phyloP scores from a whole-genome alignment of 2,113 vertebrate genomes.

The Motacilla tschutschensis region DNA sequence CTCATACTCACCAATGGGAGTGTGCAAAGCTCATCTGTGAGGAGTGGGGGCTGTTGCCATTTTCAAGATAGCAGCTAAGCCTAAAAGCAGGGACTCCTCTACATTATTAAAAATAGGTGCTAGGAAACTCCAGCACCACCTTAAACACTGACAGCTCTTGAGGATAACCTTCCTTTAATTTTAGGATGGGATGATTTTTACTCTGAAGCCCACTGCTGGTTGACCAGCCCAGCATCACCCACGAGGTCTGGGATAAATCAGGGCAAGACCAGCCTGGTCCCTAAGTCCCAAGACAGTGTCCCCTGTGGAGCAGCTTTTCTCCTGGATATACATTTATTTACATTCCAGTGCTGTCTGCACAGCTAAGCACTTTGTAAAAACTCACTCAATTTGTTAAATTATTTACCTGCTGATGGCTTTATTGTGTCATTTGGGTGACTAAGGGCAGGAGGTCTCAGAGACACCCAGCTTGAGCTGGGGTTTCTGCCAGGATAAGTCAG shows the following conservation, averaged over 20 bases:
- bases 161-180: not conserved
- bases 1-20: not conserved
- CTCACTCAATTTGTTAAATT: not conserved
- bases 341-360: not conserved
- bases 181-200: not conserved
- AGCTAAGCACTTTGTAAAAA: not conserved
- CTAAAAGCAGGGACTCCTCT: not conserved
- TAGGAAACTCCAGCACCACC: not conserved
- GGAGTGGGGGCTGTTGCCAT: not conserved
- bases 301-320: not conserved
- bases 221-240: not conserved
- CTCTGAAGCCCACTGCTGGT: not conserved
- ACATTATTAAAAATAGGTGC: not conserved
- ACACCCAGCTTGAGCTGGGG: not conserved
- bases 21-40: not conserved
- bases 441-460: not conserved
- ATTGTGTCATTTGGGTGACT: not conserved
- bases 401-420: not conserved
- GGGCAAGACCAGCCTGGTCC: not conserved
- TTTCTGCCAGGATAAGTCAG: not conserved
- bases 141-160: not conserved
- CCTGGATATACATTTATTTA: not conserved
- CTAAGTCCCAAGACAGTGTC: not conserved
- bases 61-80: not conserved
- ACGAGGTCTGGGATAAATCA: not conserved